A percentile compares a stretch with the other conserved stretches of the same genome.
These are phyloP conservation scores for Schizopygopsis malacanthus DNA, from an alignment of 2,797 vertebrate species.

Conservation along the genomic window DNA sequence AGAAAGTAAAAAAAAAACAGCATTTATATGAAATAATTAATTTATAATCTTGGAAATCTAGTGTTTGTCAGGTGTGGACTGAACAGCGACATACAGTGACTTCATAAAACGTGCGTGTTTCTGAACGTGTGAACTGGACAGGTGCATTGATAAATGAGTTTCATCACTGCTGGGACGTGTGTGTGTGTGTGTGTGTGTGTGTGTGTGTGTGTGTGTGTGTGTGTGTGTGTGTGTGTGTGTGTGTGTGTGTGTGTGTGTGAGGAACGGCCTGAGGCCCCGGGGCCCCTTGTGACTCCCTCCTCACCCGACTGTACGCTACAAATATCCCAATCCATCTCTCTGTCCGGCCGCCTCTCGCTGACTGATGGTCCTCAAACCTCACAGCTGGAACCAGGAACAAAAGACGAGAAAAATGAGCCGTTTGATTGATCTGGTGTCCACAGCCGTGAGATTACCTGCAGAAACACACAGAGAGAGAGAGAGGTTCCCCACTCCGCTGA, in stretches of 20 bases:
- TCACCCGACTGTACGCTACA: constrained; percentile 80
- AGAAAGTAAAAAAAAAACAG: too few relatives aligned
- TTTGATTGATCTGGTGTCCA: constrained; percentile 79
- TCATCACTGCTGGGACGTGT: constrained; percentile 38
- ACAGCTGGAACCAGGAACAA: constrained; percentile 86
- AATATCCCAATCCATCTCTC: constrained; percentile 92
- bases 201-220: neutral
- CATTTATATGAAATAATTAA: too few relatives aligned
- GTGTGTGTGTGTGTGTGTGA: neutral
- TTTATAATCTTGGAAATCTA: neutral
- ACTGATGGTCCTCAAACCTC: constrained; percentile 91
- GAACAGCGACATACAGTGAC: constrained; percentile 26
- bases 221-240: neutral
- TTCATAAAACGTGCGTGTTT: neutral
- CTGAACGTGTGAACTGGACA: constrained; percentile 49
- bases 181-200: neutral
- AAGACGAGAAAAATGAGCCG: constrained; percentile 78
- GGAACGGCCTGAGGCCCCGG: constrained; percentile 46
- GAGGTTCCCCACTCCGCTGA: too few relatives aligned
- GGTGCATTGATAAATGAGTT: constrained; percentile 53
- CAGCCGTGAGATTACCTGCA: constrained; percentile 67
- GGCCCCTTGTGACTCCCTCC: constrained; percentile 69
- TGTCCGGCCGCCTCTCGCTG: constrained; percentile 88
- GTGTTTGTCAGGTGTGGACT: neutral
- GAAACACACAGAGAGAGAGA: too few relatives aligned